Base-by-base conservation (phyloP, 2,797 vertebrate genomes). In the Crocidura indochinensis region DNA sequence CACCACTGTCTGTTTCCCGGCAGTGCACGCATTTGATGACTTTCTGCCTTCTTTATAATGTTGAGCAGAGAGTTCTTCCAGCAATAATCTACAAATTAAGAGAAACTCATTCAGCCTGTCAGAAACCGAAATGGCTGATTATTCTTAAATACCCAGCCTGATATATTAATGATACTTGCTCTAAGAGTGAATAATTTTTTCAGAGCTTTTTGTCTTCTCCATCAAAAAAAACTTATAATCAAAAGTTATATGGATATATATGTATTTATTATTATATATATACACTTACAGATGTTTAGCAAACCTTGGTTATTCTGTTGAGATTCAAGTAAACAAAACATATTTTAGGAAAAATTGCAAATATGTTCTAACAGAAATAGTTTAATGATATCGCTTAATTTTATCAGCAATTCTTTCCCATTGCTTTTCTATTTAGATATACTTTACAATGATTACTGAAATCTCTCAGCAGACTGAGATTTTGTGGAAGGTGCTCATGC, bases 51-150 rank as follows among this genome's bases (percentile, higher is more conserved):
- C 85, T 93, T 95, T 65, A 82, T 91, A 96, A 94, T 91, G 68
- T 76, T 82, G 90, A 94, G 87, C 93, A 91, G 84, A 84, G 51
- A 90, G 20, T 82, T 95, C 47, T 91, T 97, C 94, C 87, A 95
- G 85, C 79, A 94, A 67, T 90, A 93, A 94, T 82, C 94, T 81
- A 87, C 87, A 96, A 95, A 95, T 95, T 96, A 96, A 94, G 90
- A 95, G 91, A 91, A 91, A 78, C 8, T 88, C 87, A 90, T 87
- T 88, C 49, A 81, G 47, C 44, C 27, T 88, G 88, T 95, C 88
- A 95, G 93, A 96, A 96, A 96, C 92, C 88, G 89, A 74, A 86
- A 88, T 67, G 44, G 87, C 49, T 87, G 87, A 86, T 22, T 77
- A 72, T 90, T 91, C 80, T 78, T 14, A 75, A 22, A 71, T 92